Conservation (phyloP, 1,140 invertebrate species). For the Lineus longissimus region DNA sequence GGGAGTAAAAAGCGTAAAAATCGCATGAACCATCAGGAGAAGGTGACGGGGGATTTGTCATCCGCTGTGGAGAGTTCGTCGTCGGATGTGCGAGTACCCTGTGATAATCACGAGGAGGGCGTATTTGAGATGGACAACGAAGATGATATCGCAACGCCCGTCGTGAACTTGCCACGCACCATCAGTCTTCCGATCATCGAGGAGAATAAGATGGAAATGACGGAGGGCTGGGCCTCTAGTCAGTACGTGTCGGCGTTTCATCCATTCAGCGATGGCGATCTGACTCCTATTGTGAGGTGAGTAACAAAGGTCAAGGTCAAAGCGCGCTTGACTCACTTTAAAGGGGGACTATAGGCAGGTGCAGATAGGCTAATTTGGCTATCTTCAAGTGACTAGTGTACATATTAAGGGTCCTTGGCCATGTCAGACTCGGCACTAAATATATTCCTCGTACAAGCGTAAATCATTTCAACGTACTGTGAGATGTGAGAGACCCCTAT, state of each 20-base stretch:
- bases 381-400: too few species aligned
- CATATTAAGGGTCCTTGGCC: too few species aligned
- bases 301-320: conserved; percentile 20
- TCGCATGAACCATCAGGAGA: conserved; percentile 28
- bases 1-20: conserved; percentile 24
- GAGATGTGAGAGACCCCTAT: too few species aligned
- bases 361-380: too few species aligned
- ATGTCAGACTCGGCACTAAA: too few species aligned
- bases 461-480: too few species aligned
- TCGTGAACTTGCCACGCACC: conserved; percentile 20
- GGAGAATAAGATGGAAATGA: conserved; percentile 31
- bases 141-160: conserved; percentile 49
- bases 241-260: conserved; percentile 62
- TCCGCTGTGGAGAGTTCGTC: neutral
- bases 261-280: conserved; percentile 89
- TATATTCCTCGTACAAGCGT: too few species aligned
- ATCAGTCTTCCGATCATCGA: conserved; percentile 28
- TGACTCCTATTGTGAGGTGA: conserved; percentile 66
- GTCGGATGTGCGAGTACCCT: neutral
- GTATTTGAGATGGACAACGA: conserved; percentile 61
- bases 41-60: conserved; percentile 21
- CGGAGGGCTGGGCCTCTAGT: conserved; percentile 35
- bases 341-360: too few species aligned
- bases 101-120: conserved; percentile 25
- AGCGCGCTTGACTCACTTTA: neutral